Base-by-base conservation (phyloP, 2,888 invertebrate genomes). In the Drosophila sordidula region DNA sequence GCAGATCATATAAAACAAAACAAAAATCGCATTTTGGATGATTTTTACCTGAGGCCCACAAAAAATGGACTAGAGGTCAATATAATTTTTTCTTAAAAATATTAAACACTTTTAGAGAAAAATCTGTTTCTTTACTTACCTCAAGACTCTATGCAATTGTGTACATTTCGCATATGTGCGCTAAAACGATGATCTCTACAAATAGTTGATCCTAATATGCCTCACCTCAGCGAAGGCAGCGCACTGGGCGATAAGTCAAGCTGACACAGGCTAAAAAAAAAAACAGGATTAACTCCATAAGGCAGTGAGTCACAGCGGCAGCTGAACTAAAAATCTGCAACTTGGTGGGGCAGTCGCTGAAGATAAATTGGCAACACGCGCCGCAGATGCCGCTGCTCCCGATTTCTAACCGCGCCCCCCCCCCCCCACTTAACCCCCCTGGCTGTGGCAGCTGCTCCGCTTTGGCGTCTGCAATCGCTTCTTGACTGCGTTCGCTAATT, bases 321-420 rank as follows among this genome's bases (percentile, higher is more conserved):
- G 76, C 52, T 74, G 71, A 64, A 52, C 62, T 63, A 61, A 73
- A 73, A 80, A 74, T 74, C 78, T 80, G 66, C 74, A 83, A 68
- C 68, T 64, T 74, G 73, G 59, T 64, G 69, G 66, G 67, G 54
- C 67, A 66, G 59, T 72, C 69, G 65, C 65, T 51, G 49, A 73
- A 86, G 80, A 87, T 87, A 83, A 83, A 83, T 83, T 81, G 82
- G 85, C 78, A 84, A 87, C 87, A 83, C 87, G 83, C 87, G 87
- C 75, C 85, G 70, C 80, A 61, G 85, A 69, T 70, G 70, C 62
- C 42, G 41, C 52, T 32, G 26, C 8, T 41, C 39, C 65, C 50
- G 38, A 55, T 50, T 38, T 26, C 55, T 12, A 9, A 44, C 26
- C 39, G 12, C 22, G 25, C 29, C n/a, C 12, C 41, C 9, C 18